Evolutionary conservation across 2,113 vertebrate species (phyloP), one percentile per base, ranked within the genome.

Genomic region (Leucoraja erinaceus): DNA sequence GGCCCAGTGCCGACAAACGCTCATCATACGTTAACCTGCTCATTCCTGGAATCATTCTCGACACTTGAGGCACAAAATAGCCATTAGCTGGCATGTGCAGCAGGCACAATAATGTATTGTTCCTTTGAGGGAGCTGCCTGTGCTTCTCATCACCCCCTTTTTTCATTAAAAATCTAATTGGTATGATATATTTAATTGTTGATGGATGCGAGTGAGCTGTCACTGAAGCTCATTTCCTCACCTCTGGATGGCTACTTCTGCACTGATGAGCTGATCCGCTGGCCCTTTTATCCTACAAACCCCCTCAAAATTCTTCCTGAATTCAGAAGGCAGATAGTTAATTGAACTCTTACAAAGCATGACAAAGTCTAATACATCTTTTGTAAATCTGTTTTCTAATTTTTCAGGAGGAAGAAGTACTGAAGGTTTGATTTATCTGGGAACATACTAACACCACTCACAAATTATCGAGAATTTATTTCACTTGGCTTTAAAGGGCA

Each of bases 341-440:
- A 31, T 1, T 28, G 81, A 59, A 84, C 3, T 14, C 81, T 63
- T 86, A 59, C 56, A 61, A 86, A n/a, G 9, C 0, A n/a, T 86
- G 20, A 0, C 47, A 59, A 84, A 28, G 22, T 86, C 22, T 86
- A 63, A 86, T 86, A 11, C 31, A 61, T 86, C 47, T 54, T 66
- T 31, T n/a, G 56, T 86, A 86, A 86, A 86, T 61, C 56, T 86
- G 11, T 86, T 86, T 86, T 86, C 83, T 61, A 86, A 86, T 86
- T 61, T 25, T 56, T 28, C 83, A 86, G 83, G 54, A 61, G 81
- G 25, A 86, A 61, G 83, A 86, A 86, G 33, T 86, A 25, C 83
- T 86, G 83, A 86, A 86, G 83, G 83, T 86, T 61, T 86, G 83
- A 61, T 28, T 16, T 61, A 61, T 61, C 83, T 28, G 12, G 56